Conservation (phyloP, 2,797 vertebrate genomes). For the Margarornis squamiger region DNA sequence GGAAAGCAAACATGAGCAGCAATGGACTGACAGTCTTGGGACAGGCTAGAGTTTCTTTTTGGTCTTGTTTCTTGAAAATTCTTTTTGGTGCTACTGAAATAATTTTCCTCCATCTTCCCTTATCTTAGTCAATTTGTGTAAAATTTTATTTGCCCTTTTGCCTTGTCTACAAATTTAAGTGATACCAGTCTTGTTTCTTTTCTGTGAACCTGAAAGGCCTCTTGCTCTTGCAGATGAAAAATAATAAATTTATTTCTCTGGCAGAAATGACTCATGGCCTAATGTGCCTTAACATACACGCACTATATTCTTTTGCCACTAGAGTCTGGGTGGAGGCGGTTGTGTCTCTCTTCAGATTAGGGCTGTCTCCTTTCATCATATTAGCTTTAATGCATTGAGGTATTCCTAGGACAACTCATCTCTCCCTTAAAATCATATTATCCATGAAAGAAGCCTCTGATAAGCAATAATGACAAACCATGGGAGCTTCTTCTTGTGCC, state of each 20-base stretch:
- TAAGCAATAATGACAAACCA: not conserved
- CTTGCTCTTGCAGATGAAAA: not conserved
- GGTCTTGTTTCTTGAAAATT: not conserved
- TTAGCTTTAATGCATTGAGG: not conserved
- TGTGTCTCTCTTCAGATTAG: not conserved
- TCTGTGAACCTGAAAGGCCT: not conserved
- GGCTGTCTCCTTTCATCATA: conserved; percentile 9
- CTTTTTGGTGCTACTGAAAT: not conserved
- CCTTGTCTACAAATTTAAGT: not conserved
- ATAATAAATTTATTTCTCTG: not conserved
- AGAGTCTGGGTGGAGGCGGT: not conserved
- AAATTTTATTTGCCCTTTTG: not conserved
- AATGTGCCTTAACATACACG: not conserved
- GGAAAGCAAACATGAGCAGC: not conserved
- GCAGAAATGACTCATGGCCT: conserved; percentile 11
- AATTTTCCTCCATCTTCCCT: not conserved
- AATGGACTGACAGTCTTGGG: not conserved
- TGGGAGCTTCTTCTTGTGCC: not conserved
- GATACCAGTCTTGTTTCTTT: not conserved
- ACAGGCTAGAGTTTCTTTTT: not conserved
- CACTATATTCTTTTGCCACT: not conserved
- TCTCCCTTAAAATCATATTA: not conserved
- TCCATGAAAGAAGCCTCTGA: not conserved
- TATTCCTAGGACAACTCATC: not conserved
- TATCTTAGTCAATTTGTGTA: not conserved